Evolutionary conservation across 2,797 vertebrate genomes (phyloP), one percentile per base, ranked within the genome.

Genomic region (Buphagus erythrorhynchus): DNA sequence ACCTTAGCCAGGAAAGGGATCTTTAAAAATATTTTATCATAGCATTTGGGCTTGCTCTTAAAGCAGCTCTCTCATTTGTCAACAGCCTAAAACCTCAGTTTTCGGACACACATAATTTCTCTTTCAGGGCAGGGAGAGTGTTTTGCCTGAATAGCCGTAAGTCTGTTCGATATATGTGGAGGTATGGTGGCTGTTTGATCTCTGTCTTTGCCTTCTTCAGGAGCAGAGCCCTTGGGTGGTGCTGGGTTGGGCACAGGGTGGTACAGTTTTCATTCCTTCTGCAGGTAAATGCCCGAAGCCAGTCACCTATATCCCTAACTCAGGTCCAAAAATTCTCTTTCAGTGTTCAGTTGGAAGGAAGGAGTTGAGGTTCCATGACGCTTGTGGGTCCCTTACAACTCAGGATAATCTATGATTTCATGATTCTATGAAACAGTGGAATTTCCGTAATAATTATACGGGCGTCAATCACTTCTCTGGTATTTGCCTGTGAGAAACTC

Each of bases 401-500:
- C 45, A 54, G 26, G 13, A 17, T 66, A 8, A 28, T 78, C 59
- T 54, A 3, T 78, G 52, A 66, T 52, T 84, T 72, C n/a, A n/a
- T 0, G 9, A 72, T 78, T 35, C 73, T 25, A 1, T 66, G 88
- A 42, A 88, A 90, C 38, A 72, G 21, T 33, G 62, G 78, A 71
- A 80, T 83, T 91, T 62, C 82, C 16, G 0, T 51, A 58, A 42
- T 67, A 54, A 77, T 59, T 82, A 71, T 26, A 43, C 9, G 26
- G 49, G 3, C 35, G 54, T 78, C 69, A 73, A 51, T 90, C 86
- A 81, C 12, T 38, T 80, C 31, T 84, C 48, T 88, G 82, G 78
- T 88, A 90, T 88, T 95, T 94, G 69, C 55, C 79, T 62, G 52
- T 14, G 36, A 87, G 90, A 86, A 94, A 75, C 79, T 95, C 80